A percentile compares a stretch with the other conserved stretches of the same genome.
Evolutionary conservation across 1,140 invertebrate genomes (phyloP).

Genomic region (Drosophila paulistorum): DNA sequence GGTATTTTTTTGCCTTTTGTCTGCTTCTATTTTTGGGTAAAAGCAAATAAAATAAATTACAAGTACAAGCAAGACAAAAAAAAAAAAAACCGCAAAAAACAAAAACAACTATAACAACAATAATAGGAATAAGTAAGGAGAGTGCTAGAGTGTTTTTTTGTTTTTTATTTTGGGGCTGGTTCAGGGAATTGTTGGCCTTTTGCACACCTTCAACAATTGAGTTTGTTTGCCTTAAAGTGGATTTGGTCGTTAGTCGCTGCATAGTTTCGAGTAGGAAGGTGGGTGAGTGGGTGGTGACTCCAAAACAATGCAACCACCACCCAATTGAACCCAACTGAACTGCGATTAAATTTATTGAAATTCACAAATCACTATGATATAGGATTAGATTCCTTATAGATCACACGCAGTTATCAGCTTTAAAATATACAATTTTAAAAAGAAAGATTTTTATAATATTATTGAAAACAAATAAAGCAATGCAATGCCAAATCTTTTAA

Average conservation of each 20-base stretch:
- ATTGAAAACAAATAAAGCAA: too few species aligned
- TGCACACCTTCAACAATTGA: conserved; percentile 40
- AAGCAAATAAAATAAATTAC: conserved; percentile 61
- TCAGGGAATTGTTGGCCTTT: conserved; percentile 29
- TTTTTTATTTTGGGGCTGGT: not conserved
- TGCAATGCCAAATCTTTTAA: too few species aligned
- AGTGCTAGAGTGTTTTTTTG: not conserved
- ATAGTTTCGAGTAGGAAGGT: not conserved
- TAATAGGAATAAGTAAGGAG: not conserved
- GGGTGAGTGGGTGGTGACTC: not conserved
- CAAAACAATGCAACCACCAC: not conserved
- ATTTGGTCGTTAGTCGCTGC: conserved; percentile 44
- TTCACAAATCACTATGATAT: conserved; percentile 2
- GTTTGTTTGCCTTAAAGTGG: conserved; percentile 40
- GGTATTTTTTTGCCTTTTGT: conserved; percentile 32
- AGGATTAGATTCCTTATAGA: not conserved
- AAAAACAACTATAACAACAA: conserved; percentile 19
- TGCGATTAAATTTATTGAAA: conserved; percentile 13
- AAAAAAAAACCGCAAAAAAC: conserved; percentile 26
- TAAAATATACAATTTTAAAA: too few species aligned
- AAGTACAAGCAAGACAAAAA: conserved; percentile 38
- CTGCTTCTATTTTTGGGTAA: conserved; percentile 31
- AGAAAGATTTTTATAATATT: too few species aligned
- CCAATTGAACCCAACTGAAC: conserved; percentile 25
- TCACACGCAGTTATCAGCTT: too few species aligned